Percentiles rank a stretch among this genome's conserved stretches.
These are phyloP conservation scores for Spinus pinus DNA, from an alignment of 2,797 vertebrate species.

Conservation along the genomic window DNA sequence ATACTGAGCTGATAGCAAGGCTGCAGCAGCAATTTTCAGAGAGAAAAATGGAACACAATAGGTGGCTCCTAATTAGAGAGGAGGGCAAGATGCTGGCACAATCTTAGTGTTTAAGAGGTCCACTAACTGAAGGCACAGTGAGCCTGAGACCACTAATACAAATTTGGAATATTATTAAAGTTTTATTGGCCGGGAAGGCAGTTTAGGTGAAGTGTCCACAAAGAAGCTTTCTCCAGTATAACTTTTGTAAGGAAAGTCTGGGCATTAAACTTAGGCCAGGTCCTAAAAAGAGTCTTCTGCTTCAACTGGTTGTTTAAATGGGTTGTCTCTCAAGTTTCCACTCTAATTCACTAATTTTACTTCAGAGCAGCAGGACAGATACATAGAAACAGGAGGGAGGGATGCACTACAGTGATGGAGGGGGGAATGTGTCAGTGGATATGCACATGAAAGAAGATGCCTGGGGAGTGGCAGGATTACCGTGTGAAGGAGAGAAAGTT, in stretches of 20 bases:
- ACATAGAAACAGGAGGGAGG: neutral
- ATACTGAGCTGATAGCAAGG: slow-evolving; percentile 6
- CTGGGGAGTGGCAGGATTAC: neutral
- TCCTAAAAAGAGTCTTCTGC: neutral
- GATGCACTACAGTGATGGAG: neutral
- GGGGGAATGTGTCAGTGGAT: neutral
- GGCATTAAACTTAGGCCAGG: neutral
- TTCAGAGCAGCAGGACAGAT: neutral
- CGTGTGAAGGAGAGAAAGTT: neutral
- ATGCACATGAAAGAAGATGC: neutral
- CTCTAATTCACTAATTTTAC: neutral
- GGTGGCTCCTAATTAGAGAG: slow-evolving; percentile 23
- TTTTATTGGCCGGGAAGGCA: neutral
- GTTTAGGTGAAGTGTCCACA: neutral
- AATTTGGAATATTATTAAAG: neutral
- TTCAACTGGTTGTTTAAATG: neutral
- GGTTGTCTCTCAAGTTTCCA: neutral
- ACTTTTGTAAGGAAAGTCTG: neutral
- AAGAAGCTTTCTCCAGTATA: neutral
- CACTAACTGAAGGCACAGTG: neutral
- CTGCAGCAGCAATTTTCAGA: neutral
- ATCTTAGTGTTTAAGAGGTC: neutral
- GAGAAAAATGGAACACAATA: slow-evolving; percentile 11
- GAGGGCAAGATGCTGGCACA: neutral
- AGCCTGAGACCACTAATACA: neutral